Evolutionary conservation across 2,888 invertebrate genomes (phyloP).

Genomic region (Drosophila phalerata): DNA sequence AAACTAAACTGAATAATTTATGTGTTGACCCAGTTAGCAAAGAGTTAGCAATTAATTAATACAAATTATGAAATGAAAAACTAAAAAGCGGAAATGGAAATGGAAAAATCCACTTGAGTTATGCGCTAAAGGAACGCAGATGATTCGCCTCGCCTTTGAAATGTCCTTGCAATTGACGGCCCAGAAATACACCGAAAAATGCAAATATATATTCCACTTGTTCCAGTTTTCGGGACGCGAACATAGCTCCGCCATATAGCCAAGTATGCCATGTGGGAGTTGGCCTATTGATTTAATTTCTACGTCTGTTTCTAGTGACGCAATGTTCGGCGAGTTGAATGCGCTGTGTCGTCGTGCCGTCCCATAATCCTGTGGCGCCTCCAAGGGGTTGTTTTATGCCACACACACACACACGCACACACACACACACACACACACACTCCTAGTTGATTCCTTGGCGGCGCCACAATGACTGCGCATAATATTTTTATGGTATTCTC

Average conservation of each 20-base stretch:
- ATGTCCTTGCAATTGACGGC: conserved; percentile 72
- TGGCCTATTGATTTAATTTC: conserved; percentile 79
- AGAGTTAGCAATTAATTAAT: conserved; percentile 70
- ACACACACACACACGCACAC: conserved; percentile 16
- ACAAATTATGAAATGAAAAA: conserved; percentile 62
- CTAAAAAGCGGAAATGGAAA: conserved; percentile 13
- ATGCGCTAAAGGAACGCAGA: conserved; percentile 56
- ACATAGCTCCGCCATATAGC: not conserved
- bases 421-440: conserved; percentile 7
- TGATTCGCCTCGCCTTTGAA: conserved; percentile 57
- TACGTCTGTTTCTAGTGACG: conserved; percentile 62
- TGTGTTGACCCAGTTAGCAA: conserved; percentile 49
- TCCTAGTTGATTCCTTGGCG: conserved; percentile 42
- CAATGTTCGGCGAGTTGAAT: conserved; percentile 73
- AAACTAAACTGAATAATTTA: conserved; percentile 58
- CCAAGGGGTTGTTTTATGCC: conserved; percentile 75
- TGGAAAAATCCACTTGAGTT: conserved; percentile 44
- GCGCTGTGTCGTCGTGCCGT: conserved; percentile 50
- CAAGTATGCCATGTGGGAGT: conserved; percentile 64
- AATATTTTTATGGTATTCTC: conserved; percentile 71
- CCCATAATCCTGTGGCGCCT: conserved; percentile 62
- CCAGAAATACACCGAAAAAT: conserved; percentile 63
- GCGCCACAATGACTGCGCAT: conserved; percentile 78
- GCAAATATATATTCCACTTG: conserved; percentile 56
- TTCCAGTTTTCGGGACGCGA: conserved; percentile 53